These are phyloP conservation scores for Cyclura pinguis DNA, from an alignment of 2,797 vertebrate genomes.

Conservation along the genomic window DNA sequence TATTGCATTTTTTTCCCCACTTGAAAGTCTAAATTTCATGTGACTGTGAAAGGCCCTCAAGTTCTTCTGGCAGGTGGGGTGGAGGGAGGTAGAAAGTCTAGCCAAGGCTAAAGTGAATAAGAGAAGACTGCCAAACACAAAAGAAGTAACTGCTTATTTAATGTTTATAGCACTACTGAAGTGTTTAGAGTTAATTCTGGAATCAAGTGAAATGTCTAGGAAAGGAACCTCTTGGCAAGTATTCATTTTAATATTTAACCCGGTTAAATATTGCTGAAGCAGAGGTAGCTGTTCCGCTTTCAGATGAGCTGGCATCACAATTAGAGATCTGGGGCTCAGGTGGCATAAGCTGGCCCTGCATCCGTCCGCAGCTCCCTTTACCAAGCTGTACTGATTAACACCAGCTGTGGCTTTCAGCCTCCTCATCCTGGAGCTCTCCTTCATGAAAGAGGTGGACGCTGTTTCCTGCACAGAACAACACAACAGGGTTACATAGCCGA, in stretches of 20 bases:
- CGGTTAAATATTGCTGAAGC: not conserved
- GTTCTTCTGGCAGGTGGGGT: not conserved
- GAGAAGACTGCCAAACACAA: conserved; percentile 29
- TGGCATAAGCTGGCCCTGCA: not conserved
- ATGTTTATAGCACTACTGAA: not conserved
- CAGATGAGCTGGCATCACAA: conserved; percentile 4
- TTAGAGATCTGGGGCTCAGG: conserved; percentile 16
- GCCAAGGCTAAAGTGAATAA: not conserved
- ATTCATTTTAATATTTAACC: conserved; percentile 27
- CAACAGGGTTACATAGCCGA: not conserved
- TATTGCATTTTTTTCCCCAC: not conserved
- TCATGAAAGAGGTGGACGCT: not conserved
- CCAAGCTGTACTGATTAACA: conserved; percentile 1
- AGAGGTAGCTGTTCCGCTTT: not conserved
- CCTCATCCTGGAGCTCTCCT: not conserved
- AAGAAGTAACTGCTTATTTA: not conserved
- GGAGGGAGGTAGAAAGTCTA: not conserved
- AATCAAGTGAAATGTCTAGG: not conserved
- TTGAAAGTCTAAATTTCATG: not conserved
- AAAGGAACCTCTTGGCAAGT: conserved; percentile 4
- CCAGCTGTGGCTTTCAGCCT: conserved; percentile 11
- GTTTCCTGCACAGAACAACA: not conserved
- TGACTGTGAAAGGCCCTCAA: not conserved
- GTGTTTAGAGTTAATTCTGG: not conserved
- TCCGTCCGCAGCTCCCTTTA: conserved; percentile 8